Evolutionary conservation across 2,113 vertebrate species (phyloP), one percentile per base, ranked within the genome.

Genomic region (Ascaphus truei): DNA sequence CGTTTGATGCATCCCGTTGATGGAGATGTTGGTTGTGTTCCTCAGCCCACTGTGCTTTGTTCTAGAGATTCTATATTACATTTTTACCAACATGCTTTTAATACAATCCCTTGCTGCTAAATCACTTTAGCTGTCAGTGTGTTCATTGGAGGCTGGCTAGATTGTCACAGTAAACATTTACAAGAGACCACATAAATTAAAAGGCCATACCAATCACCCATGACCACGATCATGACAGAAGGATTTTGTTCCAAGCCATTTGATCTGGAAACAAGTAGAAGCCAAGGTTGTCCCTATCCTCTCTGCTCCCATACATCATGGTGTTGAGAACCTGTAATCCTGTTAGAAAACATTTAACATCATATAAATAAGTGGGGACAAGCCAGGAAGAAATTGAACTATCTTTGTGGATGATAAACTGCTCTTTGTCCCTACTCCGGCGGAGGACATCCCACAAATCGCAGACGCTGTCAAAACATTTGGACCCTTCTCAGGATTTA

Each of bases 201-300:
- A 51, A 71, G 15, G 48, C 33, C 67, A 51, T 61, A 71, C 25
- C 56, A 71, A 71, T 61, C 67, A 71, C 57, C 45, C 33, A 48
- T 71, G 56, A 37, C 55, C 67, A 61, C 61, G 67, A 60, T 71
- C 34, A 30, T 61, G 67, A 71, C 67, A 71, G 52, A 61, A 59
- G 57, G 56, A 71, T 71, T 61, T 61, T 60, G 67, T 71, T 71
- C 67, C 67, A 41, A 61, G 67, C 67, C 67, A 71, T 71, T 71
- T 61, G 56, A 31, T 34, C 47, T 71, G 30, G 57, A 47, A 71
- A 71, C 67, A 61, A 71, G 56, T 34, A 61, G 34, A 61, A 71
- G 59, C 56, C 67, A 71, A 71, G 67, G 67, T 50, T 71, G 67
- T 51, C 45, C 43, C 36, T 61, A 51, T 51, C 27, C 56, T 61